Conservation (phyloP, 2,797 vertebrate species). For the Anabas testudineus region DNA sequence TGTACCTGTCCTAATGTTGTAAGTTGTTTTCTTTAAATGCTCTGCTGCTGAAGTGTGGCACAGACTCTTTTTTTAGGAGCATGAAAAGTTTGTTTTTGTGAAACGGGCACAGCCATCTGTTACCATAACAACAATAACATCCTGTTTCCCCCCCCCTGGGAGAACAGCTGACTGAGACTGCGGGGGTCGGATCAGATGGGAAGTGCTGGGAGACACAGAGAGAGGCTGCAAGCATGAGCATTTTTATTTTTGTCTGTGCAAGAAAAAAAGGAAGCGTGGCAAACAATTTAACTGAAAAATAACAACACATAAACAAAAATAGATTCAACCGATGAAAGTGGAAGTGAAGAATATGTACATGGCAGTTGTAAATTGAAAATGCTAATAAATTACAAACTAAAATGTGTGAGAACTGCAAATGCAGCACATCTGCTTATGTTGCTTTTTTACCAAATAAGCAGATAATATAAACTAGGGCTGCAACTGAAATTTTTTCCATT, state of each 20-base stretch:
- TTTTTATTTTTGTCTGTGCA: constrained; percentile 49
- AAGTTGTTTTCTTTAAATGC: constrained; percentile 63
- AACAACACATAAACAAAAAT: constrained; percentile 29
- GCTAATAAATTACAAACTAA: neutral
- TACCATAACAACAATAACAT: constrained; percentile 77
- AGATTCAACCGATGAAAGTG: neutral
- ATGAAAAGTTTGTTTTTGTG: constrained; percentile 69
- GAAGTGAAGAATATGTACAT: neutral
- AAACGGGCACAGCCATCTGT: constrained; percentile 67
- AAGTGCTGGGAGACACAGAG: constrained; percentile 32
- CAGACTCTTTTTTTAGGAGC: constrained; percentile 37
- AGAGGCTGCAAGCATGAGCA: constrained; percentile 22
- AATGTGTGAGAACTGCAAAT: neutral
- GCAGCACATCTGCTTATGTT: neutral
- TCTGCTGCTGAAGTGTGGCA: constrained; percentile 77
- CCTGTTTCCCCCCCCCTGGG: constrained; percentile 67
- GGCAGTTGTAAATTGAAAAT: neutral
- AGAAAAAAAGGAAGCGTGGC: constrained; percentile 48
- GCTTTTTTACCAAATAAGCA: neutral
- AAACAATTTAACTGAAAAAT: constrained; percentile 32
- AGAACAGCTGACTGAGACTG: constrained; percentile 70
- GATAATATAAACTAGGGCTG: neutral
- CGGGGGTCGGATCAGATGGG: constrained; percentile 31
- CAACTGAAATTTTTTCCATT: no score
- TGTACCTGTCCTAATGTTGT: constrained; percentile 45